Percentiles rank a stretch among this genome's conserved stretches.
Conservation (phyloP, 2,113 vertebrate species). For the Pleuronectes platessa region DNA sequence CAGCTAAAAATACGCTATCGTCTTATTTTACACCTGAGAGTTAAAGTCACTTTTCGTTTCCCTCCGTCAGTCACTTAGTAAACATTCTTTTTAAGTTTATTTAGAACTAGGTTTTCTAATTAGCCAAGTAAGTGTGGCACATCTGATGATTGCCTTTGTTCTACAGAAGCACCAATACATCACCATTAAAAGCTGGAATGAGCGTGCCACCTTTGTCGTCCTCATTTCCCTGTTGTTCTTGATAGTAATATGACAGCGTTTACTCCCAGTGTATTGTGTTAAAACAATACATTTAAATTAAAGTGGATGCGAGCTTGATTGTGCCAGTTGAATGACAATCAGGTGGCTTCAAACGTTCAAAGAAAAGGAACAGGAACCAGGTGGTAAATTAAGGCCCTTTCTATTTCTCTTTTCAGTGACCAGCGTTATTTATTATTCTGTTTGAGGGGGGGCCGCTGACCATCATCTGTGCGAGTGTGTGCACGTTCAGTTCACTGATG, state of each 20-base stretch:
- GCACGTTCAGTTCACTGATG: slow-evolving; percentile 35
- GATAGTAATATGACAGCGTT: neutral
- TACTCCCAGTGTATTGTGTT: neutral
- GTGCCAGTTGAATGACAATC: neutral
- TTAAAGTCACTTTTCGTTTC: neutral
- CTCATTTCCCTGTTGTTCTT: neutral
- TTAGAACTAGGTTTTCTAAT: neutral
- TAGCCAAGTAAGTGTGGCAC: neutral
- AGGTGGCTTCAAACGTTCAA: slow-evolving; percentile 12
- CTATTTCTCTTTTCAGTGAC: slow-evolving; percentile 5
- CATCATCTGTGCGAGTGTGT: slow-evolving; percentile 8
- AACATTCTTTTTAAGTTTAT: neutral
- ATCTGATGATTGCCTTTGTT: neutral
- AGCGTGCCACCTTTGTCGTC: neutral
- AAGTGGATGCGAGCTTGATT: neutral
- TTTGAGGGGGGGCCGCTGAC: slow-evolving; percentile 27
- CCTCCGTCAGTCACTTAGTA: neutral
- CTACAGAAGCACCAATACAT: slow-evolving; percentile 9
- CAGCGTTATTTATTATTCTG: slow-evolving; percentile 6
- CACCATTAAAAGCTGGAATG: slow-evolving; percentile 7
- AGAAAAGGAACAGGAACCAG: neutral
- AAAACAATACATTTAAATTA: slow-evolving; percentile 1
- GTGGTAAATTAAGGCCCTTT: slow-evolving; percentile 26
- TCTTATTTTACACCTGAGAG: neutral
- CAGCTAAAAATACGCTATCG: neutral